These are phyloP conservation scores for Steinernema khuongi DNA, from an alignment of 1,140 invertebrate genomes.

Conservation along the genomic window DNA sequence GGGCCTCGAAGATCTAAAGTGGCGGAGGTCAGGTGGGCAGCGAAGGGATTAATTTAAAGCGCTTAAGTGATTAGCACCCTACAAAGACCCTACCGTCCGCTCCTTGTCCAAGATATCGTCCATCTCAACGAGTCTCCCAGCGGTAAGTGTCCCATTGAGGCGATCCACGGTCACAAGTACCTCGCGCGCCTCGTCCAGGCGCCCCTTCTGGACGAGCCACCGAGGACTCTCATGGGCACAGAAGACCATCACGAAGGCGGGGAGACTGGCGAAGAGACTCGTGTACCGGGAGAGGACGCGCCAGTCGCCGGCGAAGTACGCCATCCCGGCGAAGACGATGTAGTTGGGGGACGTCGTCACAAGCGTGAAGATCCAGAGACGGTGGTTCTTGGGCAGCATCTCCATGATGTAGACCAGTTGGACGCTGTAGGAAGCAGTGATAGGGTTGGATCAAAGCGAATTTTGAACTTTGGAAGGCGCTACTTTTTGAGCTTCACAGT, in stretches of 20 bases:
- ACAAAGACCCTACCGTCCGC: slow-evolving; percentile 28
- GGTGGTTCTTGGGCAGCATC: slow-evolving; percentile 47
- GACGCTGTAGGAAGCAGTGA: slow-evolving; percentile 25
- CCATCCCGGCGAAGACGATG: slow-evolving; percentile 41
- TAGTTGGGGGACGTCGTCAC: slow-evolving; percentile 52
- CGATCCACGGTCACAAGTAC: slow-evolving; percentile 37
- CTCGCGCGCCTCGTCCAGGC: slow-evolving; percentile 32
- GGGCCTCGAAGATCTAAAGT: slow-evolving; percentile 32
- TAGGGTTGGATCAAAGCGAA: neutral
- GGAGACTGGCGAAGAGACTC: slow-evolving; percentile 36
- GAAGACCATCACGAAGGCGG: slow-evolving; percentile 43
- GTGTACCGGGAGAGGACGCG: slow-evolving; percentile 31
- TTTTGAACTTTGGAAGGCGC: neutral
- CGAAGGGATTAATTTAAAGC: too few relatives aligned
- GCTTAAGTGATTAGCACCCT: too few relatives aligned
- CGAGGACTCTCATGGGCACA: slow-evolving; percentile 48
- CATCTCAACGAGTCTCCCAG: slow-evolving; percentile 23
- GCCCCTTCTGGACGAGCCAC: slow-evolving; percentile 46
- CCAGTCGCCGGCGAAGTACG: slow-evolving; percentile 42
- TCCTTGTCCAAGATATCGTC: slow-evolving; percentile 41
- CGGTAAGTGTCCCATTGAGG: slow-evolving; percentile 44
- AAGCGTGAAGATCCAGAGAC: slow-evolving; percentile 33
- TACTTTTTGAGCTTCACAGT: slow-evolving; percentile 18
- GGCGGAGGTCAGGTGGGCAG: too few relatives aligned
- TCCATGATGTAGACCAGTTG: slow-evolving; percentile 43